phyloP scores from a whole-genome alignment of 2,113 vertebrate genomes.

The Ochotona curzoniae region DNA sequence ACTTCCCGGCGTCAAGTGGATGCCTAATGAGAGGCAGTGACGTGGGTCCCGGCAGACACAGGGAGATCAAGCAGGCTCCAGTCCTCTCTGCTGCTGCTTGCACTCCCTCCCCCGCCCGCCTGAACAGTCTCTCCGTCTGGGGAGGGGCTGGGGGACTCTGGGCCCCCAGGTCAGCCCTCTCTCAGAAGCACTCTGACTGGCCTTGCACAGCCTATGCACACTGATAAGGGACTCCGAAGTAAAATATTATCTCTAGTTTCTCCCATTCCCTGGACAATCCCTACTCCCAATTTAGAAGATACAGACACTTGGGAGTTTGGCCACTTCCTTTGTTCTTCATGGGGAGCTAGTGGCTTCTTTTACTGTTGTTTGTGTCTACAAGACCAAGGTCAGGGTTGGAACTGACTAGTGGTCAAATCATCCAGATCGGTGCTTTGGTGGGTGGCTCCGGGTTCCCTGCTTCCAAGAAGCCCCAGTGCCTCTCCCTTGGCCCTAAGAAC shows the following conservation, averaged over 20 bases:
- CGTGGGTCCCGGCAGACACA: slow-evolving; percentile 50
- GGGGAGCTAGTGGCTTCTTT: neutral
- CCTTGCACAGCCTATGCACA: neutral
- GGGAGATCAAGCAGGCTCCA: slow-evolving; percentile 67
- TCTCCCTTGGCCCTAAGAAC: neutral
- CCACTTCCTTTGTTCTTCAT: slow-evolving; percentile 30
- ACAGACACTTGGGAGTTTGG: neutral
- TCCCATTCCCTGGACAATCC: neutral
- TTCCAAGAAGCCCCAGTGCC: neutral
- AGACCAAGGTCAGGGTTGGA: neutral
- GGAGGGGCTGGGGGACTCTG: neutral
- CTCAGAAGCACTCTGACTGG: neutral
- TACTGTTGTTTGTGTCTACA: neutral
- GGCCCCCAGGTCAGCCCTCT: neutral
- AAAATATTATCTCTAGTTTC: neutral
- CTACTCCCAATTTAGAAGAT: neutral
- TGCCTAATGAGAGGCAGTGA: slow-evolving; percentile 67
- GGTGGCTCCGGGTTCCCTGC: neutral
- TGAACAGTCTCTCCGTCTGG: neutral
- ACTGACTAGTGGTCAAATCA: neutral
- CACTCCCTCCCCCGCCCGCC: neutral
- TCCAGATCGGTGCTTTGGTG: neutral
- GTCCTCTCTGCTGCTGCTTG: neutral
- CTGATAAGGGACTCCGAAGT: slow-evolving; percentile 60
- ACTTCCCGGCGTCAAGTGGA: slow-evolving; percentile 71